A percentile compares a stretch with the other conserved stretches of the same genome.
Evolutionary conservation across 1,140 invertebrate species (phyloP).

Genomic region (Pogonomyrmex barbatus): DNA sequence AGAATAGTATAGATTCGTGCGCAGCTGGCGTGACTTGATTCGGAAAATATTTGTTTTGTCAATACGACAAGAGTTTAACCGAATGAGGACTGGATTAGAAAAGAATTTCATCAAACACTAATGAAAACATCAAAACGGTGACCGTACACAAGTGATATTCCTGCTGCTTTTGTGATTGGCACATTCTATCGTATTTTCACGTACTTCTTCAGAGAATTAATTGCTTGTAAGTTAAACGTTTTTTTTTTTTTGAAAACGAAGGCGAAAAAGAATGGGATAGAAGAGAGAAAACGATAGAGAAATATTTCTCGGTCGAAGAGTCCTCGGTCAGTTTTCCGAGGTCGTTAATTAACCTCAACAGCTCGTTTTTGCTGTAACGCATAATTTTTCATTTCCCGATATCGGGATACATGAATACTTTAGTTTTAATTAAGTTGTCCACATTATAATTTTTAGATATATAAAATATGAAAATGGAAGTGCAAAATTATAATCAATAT

Average conservation of each 20-base stretch:
- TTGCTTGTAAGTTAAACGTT: slow-evolving; percentile 32
- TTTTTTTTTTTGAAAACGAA: background rate
- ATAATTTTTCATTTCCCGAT: slow-evolving; percentile 44
- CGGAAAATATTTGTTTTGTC: slow-evolving; percentile 70
- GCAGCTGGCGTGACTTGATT: slow-evolving; percentile 56
- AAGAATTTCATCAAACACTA: slow-evolving; percentile 42
- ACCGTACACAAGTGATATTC: background rate
- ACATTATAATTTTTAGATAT: slow-evolving; percentile 26
- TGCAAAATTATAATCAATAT: background rate
- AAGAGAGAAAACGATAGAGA: background rate
- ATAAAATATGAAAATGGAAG: background rate
- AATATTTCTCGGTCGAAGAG: slow-evolving; percentile 36
- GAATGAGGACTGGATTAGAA: slow-evolving; percentile 32
- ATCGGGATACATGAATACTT: slow-evolving; percentile 26
- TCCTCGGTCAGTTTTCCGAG: background rate
- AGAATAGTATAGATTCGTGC: slow-evolving; percentile 49
- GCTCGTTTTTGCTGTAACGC: slow-evolving; percentile 40
- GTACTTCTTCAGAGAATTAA: slow-evolving; percentile 1
- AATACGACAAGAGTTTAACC: slow-evolving; percentile 14
- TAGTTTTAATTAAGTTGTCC: slow-evolving; percentile 42
- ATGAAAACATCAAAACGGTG: slow-evolving; percentile 26
- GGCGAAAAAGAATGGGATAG: background rate
- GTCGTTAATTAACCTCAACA: slow-evolving; percentile 62
- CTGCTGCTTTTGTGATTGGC: background rate
- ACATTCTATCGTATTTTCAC: background rate